These are phyloP conservation scores for Eolophus roseicapilla DNA, from an alignment of 2,113 vertebrate species.

Conservation along the genomic window DNA sequence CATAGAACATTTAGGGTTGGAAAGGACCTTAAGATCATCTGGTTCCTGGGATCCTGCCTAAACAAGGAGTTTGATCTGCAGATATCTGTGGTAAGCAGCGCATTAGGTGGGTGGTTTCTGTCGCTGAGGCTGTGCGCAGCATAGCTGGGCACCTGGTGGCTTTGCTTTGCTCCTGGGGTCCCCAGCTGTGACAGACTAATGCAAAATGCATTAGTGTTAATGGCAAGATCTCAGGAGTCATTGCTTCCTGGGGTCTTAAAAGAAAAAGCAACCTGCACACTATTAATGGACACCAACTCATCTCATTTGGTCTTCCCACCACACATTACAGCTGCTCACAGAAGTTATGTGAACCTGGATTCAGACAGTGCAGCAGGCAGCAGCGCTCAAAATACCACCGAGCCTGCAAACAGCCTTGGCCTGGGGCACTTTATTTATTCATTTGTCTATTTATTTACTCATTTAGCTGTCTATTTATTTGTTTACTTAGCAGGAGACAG, in stretches of 20 bases:
- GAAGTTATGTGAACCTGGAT: not conserved
- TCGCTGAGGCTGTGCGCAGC: accelerated
- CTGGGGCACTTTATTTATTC: not conserved
- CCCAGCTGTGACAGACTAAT: not conserved
- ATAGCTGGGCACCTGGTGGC: not conserved
- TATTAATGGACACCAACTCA: not conserved
- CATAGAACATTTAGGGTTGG: not conserved
- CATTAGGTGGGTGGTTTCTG: not conserved
- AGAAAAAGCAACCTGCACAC: not conserved
- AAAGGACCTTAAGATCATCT: not conserved
- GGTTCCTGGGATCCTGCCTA: not conserved
- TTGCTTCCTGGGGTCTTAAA: not conserved
- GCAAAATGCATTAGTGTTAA: conserved; percentile 12
- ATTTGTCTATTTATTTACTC: not conserved
- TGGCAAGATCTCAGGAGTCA: not conserved
- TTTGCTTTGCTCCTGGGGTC: conserved; percentile 3
- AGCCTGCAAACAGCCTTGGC: not conserved
- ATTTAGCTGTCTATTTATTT: not conserved
- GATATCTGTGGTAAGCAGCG: not conserved
- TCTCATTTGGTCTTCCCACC: not conserved
- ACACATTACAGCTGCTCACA: accelerated
- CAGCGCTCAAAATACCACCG: not conserved
- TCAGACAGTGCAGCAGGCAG: not conserved
- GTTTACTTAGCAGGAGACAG: not conserved
- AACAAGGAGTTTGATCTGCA: not conserved